Conservation (phyloP, 53 echinoderm and acorn worm genomes). For the Apostichopus leukothele region DNA sequence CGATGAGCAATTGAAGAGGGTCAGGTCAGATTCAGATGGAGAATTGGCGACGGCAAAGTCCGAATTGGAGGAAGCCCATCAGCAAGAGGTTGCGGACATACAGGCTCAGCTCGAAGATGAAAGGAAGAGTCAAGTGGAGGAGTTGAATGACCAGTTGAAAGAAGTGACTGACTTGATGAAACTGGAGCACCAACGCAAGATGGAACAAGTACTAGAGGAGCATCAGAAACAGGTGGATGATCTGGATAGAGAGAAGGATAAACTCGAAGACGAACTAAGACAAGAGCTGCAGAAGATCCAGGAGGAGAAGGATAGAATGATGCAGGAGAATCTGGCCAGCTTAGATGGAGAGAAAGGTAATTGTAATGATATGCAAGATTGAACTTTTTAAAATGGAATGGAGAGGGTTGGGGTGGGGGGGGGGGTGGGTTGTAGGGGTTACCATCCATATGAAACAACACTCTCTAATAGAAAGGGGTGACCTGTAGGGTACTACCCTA, state of each 20-base stretch:
- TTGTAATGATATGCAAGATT: too few species aligned
- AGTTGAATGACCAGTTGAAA: constrained; percentile 57
- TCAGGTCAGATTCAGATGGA: constrained; percentile 66
- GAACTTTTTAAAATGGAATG: too few species aligned
- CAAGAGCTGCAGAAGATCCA: constrained; percentile 57
- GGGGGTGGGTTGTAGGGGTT: too few species aligned
- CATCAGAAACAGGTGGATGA: constrained; percentile 59
- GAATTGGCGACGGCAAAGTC: constrained; percentile 72
- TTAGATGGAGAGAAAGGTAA: constrained; percentile 50
- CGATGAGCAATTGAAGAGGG: constrained; percentile 78
- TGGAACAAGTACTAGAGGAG: constrained; percentile 54
- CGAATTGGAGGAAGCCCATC: constrained; percentile 91
- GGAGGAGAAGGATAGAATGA: constrained; percentile 57
- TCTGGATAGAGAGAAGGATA: constrained; percentile 49
- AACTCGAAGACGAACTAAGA: constrained; percentile 59
- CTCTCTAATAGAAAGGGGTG: too few species aligned
- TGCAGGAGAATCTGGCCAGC: constrained; percentile 46
- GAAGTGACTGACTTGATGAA: constrained; percentile 59
- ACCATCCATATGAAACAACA: too few species aligned
- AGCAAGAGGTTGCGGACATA: constrained; percentile 69
- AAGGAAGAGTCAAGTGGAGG: constrained; percentile 58
- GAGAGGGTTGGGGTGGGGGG: too few species aligned
- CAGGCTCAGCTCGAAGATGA: constrained; percentile 55
- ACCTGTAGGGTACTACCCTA: too few species aligned
- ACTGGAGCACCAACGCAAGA: constrained; percentile 51